phyloP scores from a whole-genome alignment of 53 echinoderm and acorn worm genomes.

The Luidia sarsii region DNA sequence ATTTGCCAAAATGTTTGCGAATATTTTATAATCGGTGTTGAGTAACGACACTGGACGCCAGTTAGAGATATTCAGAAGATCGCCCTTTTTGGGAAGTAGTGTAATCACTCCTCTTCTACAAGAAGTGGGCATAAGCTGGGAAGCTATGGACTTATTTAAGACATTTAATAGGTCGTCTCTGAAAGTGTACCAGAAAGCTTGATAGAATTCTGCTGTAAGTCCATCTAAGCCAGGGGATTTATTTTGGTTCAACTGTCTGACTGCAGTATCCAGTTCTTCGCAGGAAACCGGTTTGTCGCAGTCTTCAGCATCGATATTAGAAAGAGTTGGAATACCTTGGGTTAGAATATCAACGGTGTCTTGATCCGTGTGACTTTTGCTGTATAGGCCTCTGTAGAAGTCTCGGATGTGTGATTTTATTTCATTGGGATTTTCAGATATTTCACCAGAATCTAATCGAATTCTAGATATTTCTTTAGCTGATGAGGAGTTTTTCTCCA shows the following conservation, averaged over 20 bases:
- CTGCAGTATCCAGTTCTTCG: not conserved
- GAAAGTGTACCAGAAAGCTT: not conserved
- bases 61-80: constrained; percentile 27
- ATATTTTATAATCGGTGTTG: constrained; percentile 57
- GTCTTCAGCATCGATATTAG: no score
- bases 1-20: constrained; percentile 47
- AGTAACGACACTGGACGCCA: constrained; percentile 63
- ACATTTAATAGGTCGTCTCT: not conserved
- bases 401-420: constrained; percentile 11
- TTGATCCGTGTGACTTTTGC: not conserved
- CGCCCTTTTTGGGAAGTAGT: constrained; percentile 59
- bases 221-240: not conserved
- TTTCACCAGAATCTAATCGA: not conserved
- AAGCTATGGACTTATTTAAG: not conserved
- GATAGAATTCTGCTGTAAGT: constrained; percentile 8
- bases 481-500: constrained; percentile 1
- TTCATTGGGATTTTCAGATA: constrained; percentile 12
- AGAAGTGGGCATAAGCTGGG: not conserved
- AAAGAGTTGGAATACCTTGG: no score
- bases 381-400: constrained; percentile 23
- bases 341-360: no score
- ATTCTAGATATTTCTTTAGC: constrained; percentile 7
- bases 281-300: not conserved
- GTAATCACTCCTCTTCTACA: constrained; percentile 52
- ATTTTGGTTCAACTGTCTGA: not conserved